Evolutionary conservation across 2,888 invertebrate species (phyloP), one percentile per base, ranked within the genome.

Genomic region (Spodoptera picta): DNA sequence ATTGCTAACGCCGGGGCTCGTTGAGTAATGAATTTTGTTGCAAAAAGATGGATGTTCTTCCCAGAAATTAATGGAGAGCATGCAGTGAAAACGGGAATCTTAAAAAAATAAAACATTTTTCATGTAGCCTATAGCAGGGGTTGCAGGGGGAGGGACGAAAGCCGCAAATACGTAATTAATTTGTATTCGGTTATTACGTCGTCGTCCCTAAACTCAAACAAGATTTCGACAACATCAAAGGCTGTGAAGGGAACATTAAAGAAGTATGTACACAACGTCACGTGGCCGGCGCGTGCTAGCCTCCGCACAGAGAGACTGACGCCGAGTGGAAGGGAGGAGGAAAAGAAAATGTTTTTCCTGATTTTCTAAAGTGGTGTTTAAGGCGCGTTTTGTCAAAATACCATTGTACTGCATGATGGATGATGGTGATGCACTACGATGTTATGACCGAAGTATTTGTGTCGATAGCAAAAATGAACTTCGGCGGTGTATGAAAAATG

Each of bases 191-290:
- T 57, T 47, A 60, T 70, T 64, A 51, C 59, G n/a, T 75, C 65
- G 53, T 71, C 59, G n/a, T 75, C 65, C 56, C 75, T 52, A 63
- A 59, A 64, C 60, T 64, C 45, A 72, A 72, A 72, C 44, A 60
- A 57, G 27, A 47, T 69, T 24, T 57, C 14, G 53, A 42, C 46
- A 42, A 71, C 71, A 57, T 72, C 76, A 72, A 72, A 72, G 76
- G 43, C 23, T 19, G 55, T 51, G 11, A 41, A 56, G 49, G 53
- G 58, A 56, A 12, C 46, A 42, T 60, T 64, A 46, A 55, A 62
- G 62, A 43, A 55, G 58, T 23, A 55, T 23, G 54, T 51, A 48
- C 60, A 75, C 60, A 70, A 44, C 19, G 72, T 50, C 76, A 75
- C 76, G 72, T 70, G 72, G 47, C 7, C 45, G 72, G 36, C 72